phyloP scores from a whole-genome alignment of 1,140 invertebrate species.

The Ptiloglossa arizonensis region DNA sequence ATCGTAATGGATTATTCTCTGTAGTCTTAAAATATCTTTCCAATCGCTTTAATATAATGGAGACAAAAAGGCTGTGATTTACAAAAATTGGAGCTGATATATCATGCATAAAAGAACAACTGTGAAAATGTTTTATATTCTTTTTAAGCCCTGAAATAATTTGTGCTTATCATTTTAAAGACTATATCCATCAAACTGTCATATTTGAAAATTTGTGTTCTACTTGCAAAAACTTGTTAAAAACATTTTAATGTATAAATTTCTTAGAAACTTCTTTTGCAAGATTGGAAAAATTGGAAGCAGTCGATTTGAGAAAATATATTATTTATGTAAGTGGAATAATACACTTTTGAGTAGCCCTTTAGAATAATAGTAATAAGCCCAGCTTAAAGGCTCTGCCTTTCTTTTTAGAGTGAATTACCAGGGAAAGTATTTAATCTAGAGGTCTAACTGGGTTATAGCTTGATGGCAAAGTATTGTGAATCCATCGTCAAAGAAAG shows the following conservation, averaged over 20 bases:
- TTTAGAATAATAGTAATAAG: constrained; percentile 2
- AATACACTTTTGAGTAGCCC: constrained; percentile 7
- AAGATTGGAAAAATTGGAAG: constrained; percentile 43
- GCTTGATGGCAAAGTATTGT: constrained; percentile 68
- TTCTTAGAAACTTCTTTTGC: constrained; percentile 9
- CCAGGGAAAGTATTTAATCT: constrained; percentile 65
- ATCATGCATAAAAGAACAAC: constrained; percentile 40
- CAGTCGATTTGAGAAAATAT: constrained; percentile 29
- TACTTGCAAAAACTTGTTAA: not conserved
- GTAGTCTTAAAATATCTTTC: constrained; percentile 40
- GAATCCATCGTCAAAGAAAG: constrained; percentile 85
- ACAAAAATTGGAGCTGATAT: constrained; percentile 26
- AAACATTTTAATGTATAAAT: constrained; percentile 8
- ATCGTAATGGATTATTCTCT: constrained; percentile 20
- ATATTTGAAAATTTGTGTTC: not conserved
- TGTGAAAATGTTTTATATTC: not conserved
- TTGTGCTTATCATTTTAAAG: constrained; percentile 7
- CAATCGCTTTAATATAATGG: constrained; percentile 38
- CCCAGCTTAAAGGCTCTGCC: constrained; percentile 11
- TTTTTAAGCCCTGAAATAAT: not conserved
- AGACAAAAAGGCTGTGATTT: constrained; percentile 14
- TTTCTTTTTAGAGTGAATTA: not conserved
- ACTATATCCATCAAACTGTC: constrained; percentile 11
- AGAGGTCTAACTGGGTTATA: constrained; percentile 71
- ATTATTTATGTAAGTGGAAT: constrained; percentile 24